Evolutionary conservation across 2,888 invertebrate species (phyloP).

Genomic region (Drosophila anomelani): DNA sequence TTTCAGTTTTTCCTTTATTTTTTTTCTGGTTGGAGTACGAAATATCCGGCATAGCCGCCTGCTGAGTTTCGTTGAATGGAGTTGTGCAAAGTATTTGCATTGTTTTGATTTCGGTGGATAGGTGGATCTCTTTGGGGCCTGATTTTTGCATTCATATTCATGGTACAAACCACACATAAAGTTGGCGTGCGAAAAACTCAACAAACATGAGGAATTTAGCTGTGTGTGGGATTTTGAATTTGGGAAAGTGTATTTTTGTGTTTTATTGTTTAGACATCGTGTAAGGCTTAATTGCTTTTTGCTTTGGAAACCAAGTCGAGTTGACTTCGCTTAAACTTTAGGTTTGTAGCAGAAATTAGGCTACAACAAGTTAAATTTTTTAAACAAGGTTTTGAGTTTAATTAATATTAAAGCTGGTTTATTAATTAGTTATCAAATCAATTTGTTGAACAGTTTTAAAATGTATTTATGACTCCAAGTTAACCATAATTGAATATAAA

Average conservation of each 20-base stretch:
- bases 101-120: slow-evolving; percentile 61
- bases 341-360: slow-evolving; percentile 7
- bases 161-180: slow-evolving; percentile 35
- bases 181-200: slow-evolving; percentile 46
- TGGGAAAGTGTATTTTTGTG: slow-evolving; percentile 35
- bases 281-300: slow-evolving; percentile 36
- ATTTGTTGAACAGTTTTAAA: background rate
- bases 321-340: slow-evolving; percentile 25
- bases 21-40: slow-evolving; percentile 24
- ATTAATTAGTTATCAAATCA: background rate
- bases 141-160: slow-evolving; percentile 45
- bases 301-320: slow-evolving; percentile 30
- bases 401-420: background rate
- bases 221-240: slow-evolving; percentile 23
- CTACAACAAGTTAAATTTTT: background rate
- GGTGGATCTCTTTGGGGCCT: slow-evolving; percentile 18
- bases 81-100: slow-evolving; percentile 67
- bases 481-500: background rate
- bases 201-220: slow-evolving; percentile 15
- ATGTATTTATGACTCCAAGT: no score
- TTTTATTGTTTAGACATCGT: slow-evolving; percentile 38
- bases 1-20: slow-evolving; percentile 4
- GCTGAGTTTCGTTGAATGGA: slow-evolving; percentile 33
- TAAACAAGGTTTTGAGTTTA: background rate
- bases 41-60: slow-evolving; percentile 59